Percentiles rank a stretch among this genome's conserved stretches.
Conservation (phyloP, 1,140 invertebrate genomes). For the Nebria ingens region DNA sequence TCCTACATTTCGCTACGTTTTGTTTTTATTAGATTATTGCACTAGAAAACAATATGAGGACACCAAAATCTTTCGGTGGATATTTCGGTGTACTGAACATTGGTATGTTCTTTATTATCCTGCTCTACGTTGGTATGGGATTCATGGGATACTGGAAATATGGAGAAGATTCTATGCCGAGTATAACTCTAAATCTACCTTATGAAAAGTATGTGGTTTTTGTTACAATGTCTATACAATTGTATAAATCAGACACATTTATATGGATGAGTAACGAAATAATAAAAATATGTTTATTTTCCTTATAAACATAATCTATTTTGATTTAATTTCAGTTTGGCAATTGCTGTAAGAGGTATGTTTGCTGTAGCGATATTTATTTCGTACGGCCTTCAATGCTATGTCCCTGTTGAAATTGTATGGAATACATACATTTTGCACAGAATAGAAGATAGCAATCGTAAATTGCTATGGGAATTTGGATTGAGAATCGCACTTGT, state of each 20-base stretch:
- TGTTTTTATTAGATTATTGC: constrained; percentile 56
- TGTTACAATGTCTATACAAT: neutral
- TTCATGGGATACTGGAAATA: constrained; percentile 78
- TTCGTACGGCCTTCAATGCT: constrained; percentile 87
- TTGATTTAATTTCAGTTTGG: constrained; percentile 53
- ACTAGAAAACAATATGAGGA: constrained; percentile 78
- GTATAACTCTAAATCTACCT: constrained; percentile 65
- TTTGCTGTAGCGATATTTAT: constrained; percentile 84
- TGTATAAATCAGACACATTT: too few relatives aligned
- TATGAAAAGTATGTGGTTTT: constrained; percentile 41
- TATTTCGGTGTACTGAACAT: constrained; percentile 65
- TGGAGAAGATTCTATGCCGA: constrained; percentile 49
- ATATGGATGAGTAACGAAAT: too few relatives aligned
- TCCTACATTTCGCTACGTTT: too few relatives aligned
- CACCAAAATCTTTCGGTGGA: constrained; percentile 57
- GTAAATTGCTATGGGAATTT: constrained; percentile 47
- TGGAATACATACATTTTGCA: constrained; percentile 65
- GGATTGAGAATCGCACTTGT: constrained; percentile 53
- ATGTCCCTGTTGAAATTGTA: constrained; percentile 83
- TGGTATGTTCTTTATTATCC: constrained; percentile 63
- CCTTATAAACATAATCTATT: constrained; percentile 10
- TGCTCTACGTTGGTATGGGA: constrained; percentile 63
- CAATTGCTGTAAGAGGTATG: constrained; percentile 67
- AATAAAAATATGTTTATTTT: neutral
- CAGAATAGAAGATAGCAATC: constrained; percentile 37